Evolutionary conservation across 2,113 vertebrate species (phyloP).

Genomic region (Polyodon spathula): DNA sequence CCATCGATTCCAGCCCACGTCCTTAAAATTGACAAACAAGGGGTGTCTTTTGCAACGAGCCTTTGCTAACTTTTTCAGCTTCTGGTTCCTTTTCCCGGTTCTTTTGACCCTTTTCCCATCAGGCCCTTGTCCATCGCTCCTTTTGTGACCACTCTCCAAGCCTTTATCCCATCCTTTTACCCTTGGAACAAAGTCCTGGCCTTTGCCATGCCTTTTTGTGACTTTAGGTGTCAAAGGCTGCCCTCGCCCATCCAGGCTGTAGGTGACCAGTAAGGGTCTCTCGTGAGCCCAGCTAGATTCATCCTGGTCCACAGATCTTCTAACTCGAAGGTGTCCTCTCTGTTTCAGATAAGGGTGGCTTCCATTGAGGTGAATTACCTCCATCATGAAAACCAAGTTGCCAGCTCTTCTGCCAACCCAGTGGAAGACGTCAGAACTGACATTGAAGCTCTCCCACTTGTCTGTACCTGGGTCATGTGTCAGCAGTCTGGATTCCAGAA

Average conservation of each 20-base stretch:
- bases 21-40: slow-evolving; percentile 68
- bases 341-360: slow-evolving; percentile 22
- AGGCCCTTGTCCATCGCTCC: background rate
- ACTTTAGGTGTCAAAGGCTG: slow-evolving; percentile 38
- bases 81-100: slow-evolving; percentile 50
- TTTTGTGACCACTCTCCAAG: slow-evolving; percentile 24
- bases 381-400: slow-evolving; percentile 50
- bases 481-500: slow-evolving; percentile 53
- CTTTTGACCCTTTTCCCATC: slow-evolving; percentile 45
- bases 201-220: slow-evolving; percentile 26
- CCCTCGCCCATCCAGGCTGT: slow-evolving; percentile 59
- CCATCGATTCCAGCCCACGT: slow-evolving; percentile 71
- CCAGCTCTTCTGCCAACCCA: slow-evolving; percentile 23
- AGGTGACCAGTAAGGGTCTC: slow-evolving; percentile 66
- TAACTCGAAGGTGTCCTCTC: slow-evolving; percentile 45
- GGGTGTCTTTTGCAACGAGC: slow-evolving; percentile 61
- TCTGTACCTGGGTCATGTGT: slow-evolving; percentile 16
- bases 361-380: slow-evolving; percentile 43
- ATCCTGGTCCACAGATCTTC: slow-evolving; percentile 53
- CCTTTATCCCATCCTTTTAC: slow-evolving; percentile 26
- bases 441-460: slow-evolving; percentile 58
- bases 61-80: slow-evolving; percentile 55
- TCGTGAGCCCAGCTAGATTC: slow-evolving; percentile 61
- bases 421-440: slow-evolving; percentile 47
- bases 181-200: slow-evolving; percentile 20